phyloP scores from a whole-genome alignment of 2,888 invertebrate genomes.

The Callosobruchus maculatus region DNA sequence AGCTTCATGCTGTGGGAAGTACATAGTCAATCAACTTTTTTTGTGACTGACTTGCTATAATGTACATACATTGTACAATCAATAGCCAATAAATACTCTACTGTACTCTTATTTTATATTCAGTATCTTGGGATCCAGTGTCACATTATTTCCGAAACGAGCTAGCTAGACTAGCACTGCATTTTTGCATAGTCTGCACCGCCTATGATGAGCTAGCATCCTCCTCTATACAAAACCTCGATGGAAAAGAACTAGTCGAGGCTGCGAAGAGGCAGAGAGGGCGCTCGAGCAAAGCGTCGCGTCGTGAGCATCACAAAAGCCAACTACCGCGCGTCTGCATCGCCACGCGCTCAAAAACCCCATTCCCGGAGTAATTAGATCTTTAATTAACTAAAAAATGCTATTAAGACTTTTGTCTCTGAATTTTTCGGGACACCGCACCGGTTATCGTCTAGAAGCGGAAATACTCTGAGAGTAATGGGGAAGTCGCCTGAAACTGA shows the following conservation, averaged over 20 bases:
- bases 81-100: too few species aligned
- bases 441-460: not conserved
- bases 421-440: not conserved
- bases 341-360: not conserved
- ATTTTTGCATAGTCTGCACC: not conserved
- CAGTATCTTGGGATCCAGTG: too few species aligned
- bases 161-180: not conserved
- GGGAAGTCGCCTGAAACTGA: not conserved
- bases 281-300: not conserved
- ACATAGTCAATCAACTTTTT: too few species aligned
- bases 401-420: not conserved
- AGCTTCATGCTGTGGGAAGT: too few species aligned
- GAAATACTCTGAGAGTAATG: not conserved
- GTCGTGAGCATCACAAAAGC: not conserved
- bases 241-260: not conserved
- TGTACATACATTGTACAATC: too few species aligned
- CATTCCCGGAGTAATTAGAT: not conserved
- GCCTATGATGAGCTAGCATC: not conserved
- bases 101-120: too few species aligned
- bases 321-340: not conserved
- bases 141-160: too few species aligned
- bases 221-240: not conserved
- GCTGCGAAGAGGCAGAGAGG: not conserved
- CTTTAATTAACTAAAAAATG: not conserved
- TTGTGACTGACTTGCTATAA: too few species aligned